phyloP scores from a whole-genome alignment of 2,888 invertebrate genomes.

The Petrolisthes cinctipes region DNA sequence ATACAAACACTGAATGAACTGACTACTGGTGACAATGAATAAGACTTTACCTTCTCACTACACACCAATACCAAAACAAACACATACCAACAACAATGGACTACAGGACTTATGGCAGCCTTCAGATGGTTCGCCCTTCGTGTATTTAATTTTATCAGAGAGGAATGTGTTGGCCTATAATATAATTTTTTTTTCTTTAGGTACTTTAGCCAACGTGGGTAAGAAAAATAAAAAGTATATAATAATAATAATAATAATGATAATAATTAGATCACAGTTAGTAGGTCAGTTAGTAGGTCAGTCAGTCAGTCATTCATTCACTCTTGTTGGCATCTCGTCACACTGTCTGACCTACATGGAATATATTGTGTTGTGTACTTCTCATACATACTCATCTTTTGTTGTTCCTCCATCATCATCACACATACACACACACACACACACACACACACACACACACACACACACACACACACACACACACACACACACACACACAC shows the following conservation, averaged over 20 bases:
- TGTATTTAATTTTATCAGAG: neutral
- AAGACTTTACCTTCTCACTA: too few species aligned
- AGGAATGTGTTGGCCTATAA: neutral
- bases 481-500: neutral
- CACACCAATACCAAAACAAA: neutral
- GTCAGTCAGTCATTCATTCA: too few species aligned
- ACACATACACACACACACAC: too few species aligned
- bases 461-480: neutral
- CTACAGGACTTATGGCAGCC: too few species aligned
- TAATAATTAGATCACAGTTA: neutral
- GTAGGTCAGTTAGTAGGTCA: neutral
- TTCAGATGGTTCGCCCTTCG: neutral
- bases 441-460: neutral
- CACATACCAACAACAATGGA: neutral
- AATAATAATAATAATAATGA: constrained; percentile 23
- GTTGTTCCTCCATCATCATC: too few species aligned
- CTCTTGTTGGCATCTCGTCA: too few species aligned
- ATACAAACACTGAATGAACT: neutral
- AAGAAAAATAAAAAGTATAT: neutral
- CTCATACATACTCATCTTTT: too few species aligned
- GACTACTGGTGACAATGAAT: too few species aligned
- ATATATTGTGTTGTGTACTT: too few species aligned
- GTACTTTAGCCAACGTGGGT: neutral
- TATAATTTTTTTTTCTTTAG: neutral
- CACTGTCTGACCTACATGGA: too few species aligned